Percentiles rank a stretch among this genome's conserved stretches.
These are phyloP conservation scores for Cavia aperea DNA, from an alignment of 2,113 vertebrate species.

Conservation along the genomic window DNA sequence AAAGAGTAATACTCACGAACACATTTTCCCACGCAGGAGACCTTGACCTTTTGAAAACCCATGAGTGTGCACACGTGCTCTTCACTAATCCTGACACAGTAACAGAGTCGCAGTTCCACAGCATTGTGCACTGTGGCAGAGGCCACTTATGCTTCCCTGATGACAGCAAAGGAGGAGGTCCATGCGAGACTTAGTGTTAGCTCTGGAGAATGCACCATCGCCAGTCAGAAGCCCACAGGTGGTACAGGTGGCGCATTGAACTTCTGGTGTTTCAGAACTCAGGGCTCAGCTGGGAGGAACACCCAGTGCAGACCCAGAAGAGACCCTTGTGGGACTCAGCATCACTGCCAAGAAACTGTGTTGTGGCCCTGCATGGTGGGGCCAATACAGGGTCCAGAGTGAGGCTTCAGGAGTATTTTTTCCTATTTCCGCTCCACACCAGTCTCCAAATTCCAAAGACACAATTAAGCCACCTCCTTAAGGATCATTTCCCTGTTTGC, in stretches of 20 bases:
- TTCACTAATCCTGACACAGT: neutral
- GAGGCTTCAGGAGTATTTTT: neutral
- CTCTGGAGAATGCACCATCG: neutral
- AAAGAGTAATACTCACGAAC: neutral
- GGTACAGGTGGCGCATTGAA: neutral
- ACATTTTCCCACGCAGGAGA: rapidly evolving
- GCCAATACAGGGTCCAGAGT: neutral
- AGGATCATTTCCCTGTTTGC: neutral
- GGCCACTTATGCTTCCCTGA: neutral
- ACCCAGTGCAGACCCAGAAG: rapidly evolving
- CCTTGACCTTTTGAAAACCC: neutral
- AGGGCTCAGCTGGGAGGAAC: neutral
- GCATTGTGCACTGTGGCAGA: neutral
- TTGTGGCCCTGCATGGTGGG: too few species aligned
- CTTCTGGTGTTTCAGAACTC: neutral
- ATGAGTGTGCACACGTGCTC: neutral
- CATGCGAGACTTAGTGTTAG: too few species aligned
- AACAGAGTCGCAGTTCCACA: neutral
- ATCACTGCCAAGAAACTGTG: neutral
- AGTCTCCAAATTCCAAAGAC: neutral
- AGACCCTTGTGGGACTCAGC: neutral
- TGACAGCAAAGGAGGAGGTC: too few species aligned
- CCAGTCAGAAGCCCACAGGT: neutral
- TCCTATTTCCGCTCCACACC: neutral
- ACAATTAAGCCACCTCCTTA: neutral